A percentile compares a stretch with the other conserved stretches of the same genome.
These are phyloP conservation scores for Melinaea marsaeus DNA, from an alignment of 2,888 invertebrate species.

Conservation along the genomic window DNA sequence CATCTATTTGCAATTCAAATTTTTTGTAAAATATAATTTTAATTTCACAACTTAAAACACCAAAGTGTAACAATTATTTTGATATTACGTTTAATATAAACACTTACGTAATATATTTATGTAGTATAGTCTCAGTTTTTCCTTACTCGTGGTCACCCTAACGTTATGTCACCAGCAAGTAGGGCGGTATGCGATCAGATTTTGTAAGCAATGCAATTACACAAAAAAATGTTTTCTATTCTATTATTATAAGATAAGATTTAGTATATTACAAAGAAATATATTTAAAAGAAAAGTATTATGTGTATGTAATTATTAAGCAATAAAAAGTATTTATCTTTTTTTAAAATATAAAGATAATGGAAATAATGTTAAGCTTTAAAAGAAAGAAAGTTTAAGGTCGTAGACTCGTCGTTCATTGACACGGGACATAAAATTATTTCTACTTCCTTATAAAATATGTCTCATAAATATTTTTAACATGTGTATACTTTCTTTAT, in stretches of 20 bases:
- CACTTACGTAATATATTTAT: conserved; percentile 26
- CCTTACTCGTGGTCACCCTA: conserved; percentile 43
- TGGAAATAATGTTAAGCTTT: background rate
- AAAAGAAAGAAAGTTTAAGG: background rate
- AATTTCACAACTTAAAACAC: too few relatives aligned
- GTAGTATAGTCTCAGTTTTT: conserved; percentile 34
- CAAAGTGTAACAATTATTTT: conserved; percentile 4
- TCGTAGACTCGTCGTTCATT: background rate
- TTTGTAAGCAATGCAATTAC: conserved; percentile 26
- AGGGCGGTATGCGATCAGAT: conserved; percentile 50
- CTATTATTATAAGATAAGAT: conserved; percentile 10
- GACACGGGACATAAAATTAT: background rate
- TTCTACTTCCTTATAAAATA: too few relatives aligned
- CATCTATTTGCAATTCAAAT: too few relatives aligned
- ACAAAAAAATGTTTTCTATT: conserved; percentile 3
- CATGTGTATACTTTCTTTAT: too few relatives aligned
- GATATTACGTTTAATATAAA: background rate
- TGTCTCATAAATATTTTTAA: too few relatives aligned
- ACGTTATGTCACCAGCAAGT: conserved; percentile 45
- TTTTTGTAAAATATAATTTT: too few relatives aligned
- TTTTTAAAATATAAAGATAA: background rate
- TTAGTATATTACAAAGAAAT: background rate
- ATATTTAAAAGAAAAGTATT: background rate
- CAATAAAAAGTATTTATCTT: too few relatives aligned
- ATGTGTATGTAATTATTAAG: too few relatives aligned